A percentile compares a stretch with the other conserved stretches of the same genome.
These are phyloP conservation scores for Rhinogobius similis DNA, from an alignment of 2,113 vertebrate species.

Conservation along the genomic window DNA sequence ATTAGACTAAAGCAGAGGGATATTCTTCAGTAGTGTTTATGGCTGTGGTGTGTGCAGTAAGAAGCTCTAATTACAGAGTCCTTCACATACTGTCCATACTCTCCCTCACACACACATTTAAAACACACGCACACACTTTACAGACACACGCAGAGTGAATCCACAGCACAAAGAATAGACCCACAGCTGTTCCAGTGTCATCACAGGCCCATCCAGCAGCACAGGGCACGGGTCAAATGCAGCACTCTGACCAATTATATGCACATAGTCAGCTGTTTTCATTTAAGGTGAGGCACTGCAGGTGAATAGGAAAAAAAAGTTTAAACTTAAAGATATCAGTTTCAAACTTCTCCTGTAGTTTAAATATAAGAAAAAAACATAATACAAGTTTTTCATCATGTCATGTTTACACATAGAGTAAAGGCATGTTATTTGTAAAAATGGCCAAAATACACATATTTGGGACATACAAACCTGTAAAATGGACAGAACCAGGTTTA, in stretches of 20 bases:
- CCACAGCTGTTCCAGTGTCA: slow-evolving; percentile 70
- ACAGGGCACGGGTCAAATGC: slow-evolving; percentile 62
- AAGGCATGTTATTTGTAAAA: no score
- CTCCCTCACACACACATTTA: slow-evolving; percentile 7
- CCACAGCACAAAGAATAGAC: slow-evolving; percentile 69
- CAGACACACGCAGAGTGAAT: slow-evolving; percentile 48
- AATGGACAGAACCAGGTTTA: no score
- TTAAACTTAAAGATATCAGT: no score
- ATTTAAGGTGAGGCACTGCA: not conserved
- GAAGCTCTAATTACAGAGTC: slow-evolving; percentile 72
- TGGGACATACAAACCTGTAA: no score
- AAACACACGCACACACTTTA: not conserved
- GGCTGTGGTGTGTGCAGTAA: slow-evolving; percentile 32
- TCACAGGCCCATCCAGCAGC: slow-evolving; percentile 56
- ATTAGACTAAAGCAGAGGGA: slow-evolving; percentile 50
- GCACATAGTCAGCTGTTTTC: not conserved
- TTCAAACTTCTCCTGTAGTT: no score
- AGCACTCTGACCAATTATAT: slow-evolving; percentile 2
- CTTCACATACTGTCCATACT: slow-evolving; percentile 66
- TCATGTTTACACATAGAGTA: no score
- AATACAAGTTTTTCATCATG: no score
- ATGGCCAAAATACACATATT: no score
- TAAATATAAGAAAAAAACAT: no score
- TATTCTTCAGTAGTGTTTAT: slow-evolving; percentile 71
- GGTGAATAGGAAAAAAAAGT: no score